Percentiles rank a stretch among this genome's conserved stretches.
phyloP scores from a whole-genome alignment of 2,113 vertebrate genomes.

The Collichthys lucidus region DNA sequence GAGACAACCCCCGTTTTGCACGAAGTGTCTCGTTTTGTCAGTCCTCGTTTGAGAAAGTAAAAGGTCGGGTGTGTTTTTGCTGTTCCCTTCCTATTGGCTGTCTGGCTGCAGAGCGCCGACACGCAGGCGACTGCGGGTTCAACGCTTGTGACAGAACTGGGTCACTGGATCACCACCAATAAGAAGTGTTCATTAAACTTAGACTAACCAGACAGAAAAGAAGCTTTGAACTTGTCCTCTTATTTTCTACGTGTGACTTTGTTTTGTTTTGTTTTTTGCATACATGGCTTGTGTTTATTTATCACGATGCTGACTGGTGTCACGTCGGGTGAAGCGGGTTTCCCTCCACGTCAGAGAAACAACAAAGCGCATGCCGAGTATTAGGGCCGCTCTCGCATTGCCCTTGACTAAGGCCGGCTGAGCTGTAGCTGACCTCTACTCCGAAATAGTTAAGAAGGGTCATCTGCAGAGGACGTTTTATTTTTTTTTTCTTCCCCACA shows the following conservation, averaged over 20 bases:
- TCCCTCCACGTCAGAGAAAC: not conserved
- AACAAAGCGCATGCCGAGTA: not conserved
- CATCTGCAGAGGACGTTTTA: not conserved
- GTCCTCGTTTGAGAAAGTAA: not conserved
- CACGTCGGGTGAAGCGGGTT: not conserved
- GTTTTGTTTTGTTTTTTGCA: not conserved
- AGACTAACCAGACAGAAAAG: not conserved
- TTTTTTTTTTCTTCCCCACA: not conserved
- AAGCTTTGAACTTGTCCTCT: not conserved
- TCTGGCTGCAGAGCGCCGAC: constrained; percentile 18
- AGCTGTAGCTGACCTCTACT: not conserved
- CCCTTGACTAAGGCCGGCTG: not conserved
- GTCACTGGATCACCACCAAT: constrained; percentile 62
- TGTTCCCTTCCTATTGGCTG: not conserved
- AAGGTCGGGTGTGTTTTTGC: not conserved
- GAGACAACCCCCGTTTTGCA: not conserved
- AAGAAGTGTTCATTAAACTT: not conserved
- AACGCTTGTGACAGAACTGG: constrained; percentile 61
- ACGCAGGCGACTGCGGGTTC: constrained; percentile 39
- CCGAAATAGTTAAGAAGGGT: not conserved
- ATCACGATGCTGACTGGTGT: not conserved
- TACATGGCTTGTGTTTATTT: not conserved
- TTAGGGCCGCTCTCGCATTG: not conserved
- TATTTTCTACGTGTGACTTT: not conserved
- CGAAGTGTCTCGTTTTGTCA: not conserved